phyloP scores from a whole-genome alignment of 2,888 invertebrate species.

The Lamproptera curius region DNA sequence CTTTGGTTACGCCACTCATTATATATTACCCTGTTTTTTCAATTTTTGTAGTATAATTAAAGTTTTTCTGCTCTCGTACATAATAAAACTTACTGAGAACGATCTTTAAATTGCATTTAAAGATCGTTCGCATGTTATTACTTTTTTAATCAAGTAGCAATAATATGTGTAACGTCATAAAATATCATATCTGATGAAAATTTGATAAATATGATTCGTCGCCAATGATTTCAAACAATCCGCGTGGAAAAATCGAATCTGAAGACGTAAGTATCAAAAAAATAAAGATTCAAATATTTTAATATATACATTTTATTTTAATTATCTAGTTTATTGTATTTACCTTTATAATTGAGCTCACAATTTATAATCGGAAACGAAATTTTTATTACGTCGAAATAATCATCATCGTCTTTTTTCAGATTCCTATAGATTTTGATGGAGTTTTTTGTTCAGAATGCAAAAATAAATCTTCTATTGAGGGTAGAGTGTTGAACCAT shows the following conservation, averaged over 20 bases:
- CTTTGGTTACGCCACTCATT: too few relatives aligned
- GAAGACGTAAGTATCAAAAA: slow-evolving; percentile 33
- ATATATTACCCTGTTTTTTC: too few relatives aligned
- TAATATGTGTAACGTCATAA: slow-evolving; percentile 3
- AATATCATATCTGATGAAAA: slow-evolving; percentile 2
- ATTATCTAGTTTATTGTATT: background rate
- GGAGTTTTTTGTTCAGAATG: background rate
- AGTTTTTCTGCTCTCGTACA: too few relatives aligned
- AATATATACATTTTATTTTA: background rate
- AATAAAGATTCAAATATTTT: background rate
- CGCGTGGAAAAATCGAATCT: slow-evolving; percentile 37
- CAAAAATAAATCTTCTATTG: background rate
- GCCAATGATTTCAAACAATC: slow-evolving; percentile 40
- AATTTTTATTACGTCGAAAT: background rate
- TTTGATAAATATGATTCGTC: slow-evolving; percentile 34
- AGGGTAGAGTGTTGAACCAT: background rate
- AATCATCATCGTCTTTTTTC: background rate
- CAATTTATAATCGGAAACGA: background rate
- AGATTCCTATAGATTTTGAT: slow-evolving; percentile 9
- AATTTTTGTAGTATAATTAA: too few relatives aligned
- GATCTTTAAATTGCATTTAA: too few relatives aligned
- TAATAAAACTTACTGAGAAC: too few relatives aligned
- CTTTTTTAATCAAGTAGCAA: too few relatives aligned
- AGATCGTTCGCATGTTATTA: too few relatives aligned
- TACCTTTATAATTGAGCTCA: too few relatives aligned